A percentile compares a stretch with the other conserved stretches of the same genome.
Evolutionary conservation across 1,140 invertebrate species (phyloP).

Genomic region (Drosophila virilis): DNA sequence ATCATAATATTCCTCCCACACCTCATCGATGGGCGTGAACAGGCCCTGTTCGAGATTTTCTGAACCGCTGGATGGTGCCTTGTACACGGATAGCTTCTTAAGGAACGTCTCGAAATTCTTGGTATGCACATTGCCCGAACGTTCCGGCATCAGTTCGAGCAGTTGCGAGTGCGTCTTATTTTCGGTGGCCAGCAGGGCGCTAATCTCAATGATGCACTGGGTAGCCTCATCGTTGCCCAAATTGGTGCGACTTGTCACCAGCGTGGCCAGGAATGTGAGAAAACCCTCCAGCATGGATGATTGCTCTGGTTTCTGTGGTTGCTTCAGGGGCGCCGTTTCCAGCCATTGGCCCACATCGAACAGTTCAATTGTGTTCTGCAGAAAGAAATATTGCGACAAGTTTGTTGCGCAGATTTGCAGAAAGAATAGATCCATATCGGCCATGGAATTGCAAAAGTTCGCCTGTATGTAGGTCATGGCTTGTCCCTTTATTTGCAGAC

Average conservation of each 20-base stretch:
- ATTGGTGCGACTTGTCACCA: conserved; percentile 96
- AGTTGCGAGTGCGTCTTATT: conserved; percentile 98
- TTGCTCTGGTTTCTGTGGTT: conserved; percentile 90
- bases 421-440: conserved; percentile 97
- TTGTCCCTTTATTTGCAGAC: conserved; percentile 98
- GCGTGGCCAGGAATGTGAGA: conserved; percentile 94
- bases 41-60: conserved; percentile 96
- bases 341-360: conserved; percentile 94
- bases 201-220: conserved; percentile 95
- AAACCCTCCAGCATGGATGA: conserved; percentile 97
- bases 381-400: conserved; percentile 92
- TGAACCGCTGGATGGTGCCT: conserved; percentile 85
- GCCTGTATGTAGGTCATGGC: conserved; percentile 99
- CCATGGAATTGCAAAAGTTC: conserved; percentile 99
- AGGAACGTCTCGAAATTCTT: conserved; percentile 95
- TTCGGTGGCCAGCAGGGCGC: conserved; percentile 94
- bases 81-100: conserved; percentile 86
- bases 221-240: conserved; percentile 90
- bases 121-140: conserved; percentile 95
- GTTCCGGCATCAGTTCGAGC: conserved; percentile 97
- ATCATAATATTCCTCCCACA: conserved; percentile 97
- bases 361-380: conserved; percentile 94
- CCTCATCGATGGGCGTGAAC: conserved; percentile 94
- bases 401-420: conserved; percentile 96
- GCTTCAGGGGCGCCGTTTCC: conserved; percentile 89